Base-by-base conservation (phyloP, 1,140 invertebrate genomes). In the Aphaenogaster rudis region DNA sequence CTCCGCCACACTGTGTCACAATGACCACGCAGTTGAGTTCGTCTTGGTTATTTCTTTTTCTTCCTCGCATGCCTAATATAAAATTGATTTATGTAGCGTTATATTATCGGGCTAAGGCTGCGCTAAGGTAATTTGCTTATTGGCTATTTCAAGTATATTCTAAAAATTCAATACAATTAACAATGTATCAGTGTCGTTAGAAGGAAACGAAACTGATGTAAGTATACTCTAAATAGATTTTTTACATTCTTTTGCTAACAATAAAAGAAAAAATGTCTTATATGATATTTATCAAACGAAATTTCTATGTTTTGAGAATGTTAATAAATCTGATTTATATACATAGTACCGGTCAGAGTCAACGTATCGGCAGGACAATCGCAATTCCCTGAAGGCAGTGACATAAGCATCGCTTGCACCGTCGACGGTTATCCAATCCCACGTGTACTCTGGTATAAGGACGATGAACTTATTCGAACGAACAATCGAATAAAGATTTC, bases 361-460 rank as follows among this genome's bases (percentile, higher is more conserved):
- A 97, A 96, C 86, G 95, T 97, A 59, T 96, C 96, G 1, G 89
- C 96, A 63, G 91, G 95, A 74, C 95, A 96, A 17, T 96, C 94
- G 48, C 95, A 94, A 66, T 97, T 96, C 92, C 95, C 96, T 2
- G 95, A 96, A 66, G 97, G 97, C 64, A 96, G 96, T 61, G 96
- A 97, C 84, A 96, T 99, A 66, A 96, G 94, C 57, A 96, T 98
- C 61, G 96, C 96, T n/a, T 99, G 98, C 94, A 96, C 96, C 8
- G 97, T 98, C 13, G 96, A 97, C 71, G 98, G 98, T 3, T 97
- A 97, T 94, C 98, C 98, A 1, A 94, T 95, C 54, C 98, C 98
- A 5, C 94, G 96, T 80, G 97, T 98, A 0, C 95, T 96, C 57
- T 99, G 98, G 98, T 98, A 96, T 91, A 98, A 98, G 95, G 97